Evolutionary conservation across 2,797 vertebrate genomes (phyloP).

Genomic region (Premnoplex brunnescens): DNA sequence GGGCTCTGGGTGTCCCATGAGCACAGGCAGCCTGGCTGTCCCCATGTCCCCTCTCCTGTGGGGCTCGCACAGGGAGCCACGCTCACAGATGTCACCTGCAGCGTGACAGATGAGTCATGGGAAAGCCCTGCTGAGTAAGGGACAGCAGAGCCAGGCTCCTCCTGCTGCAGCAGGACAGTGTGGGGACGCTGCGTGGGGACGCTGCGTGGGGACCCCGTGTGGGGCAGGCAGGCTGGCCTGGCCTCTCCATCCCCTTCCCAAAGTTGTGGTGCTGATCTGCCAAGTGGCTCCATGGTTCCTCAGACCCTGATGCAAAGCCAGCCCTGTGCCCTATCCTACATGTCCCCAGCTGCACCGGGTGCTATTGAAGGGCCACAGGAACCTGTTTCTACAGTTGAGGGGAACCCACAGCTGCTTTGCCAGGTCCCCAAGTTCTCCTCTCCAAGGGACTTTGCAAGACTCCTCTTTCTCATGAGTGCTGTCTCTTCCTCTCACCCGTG

Average conservation of each 20-base stretch:
- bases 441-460: not conserved
- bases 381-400: not conserved
- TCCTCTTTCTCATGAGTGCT: not conserved
- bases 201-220: not conserved
- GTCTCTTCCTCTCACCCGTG: not conserved
- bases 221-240: not conserved
- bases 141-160: not conserved
- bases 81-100: not conserved
- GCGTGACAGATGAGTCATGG: not conserved
- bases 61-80: not conserved
- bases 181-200: not conserved
- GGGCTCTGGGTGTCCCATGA: rapidly evolving
- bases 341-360: not conserved
- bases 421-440: not conserved
- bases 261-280: not conserved
- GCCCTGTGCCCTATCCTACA: not conserved
- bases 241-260: not conserved
- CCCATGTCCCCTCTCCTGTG: rapidly evolving
- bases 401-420: not conserved
- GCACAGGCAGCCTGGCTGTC: rapidly evolving
- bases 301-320: rapidly evolving
- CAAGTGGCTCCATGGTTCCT: rapidly evolving
- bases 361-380: not conserved
- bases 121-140: not conserved
- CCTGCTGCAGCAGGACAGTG: not conserved